Evolutionary conservation across 2,797 vertebrate genomes (phyloP).

Genomic region (Pygocentrus nattereri): DNA sequence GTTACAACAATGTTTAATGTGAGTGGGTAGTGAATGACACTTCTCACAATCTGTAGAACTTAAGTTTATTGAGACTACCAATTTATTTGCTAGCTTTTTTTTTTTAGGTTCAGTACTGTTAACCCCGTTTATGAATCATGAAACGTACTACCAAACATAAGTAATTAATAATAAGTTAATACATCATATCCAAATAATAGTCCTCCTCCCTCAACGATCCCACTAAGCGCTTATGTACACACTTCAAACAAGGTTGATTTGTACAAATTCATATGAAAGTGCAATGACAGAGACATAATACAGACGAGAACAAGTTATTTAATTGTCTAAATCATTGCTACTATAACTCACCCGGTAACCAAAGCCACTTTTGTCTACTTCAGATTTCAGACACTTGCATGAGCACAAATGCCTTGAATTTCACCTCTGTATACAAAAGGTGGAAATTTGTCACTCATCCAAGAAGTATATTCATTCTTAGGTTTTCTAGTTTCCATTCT

Average conservation of each 20-base stretch:
- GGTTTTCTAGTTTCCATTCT: slow-evolving; percentile 73
- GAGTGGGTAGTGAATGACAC: neutral
- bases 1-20: neutral
- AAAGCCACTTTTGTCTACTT: slow-evolving; percentile 76
- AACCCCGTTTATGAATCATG: neutral
- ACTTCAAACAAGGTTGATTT: slow-evolving; percentile 72
- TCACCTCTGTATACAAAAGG: slow-evolving; percentile 73
- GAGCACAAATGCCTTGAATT: slow-evolving; percentile 72
- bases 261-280: slow-evolving; percentile 66
- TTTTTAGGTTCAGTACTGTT: neutral
- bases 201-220: neutral
- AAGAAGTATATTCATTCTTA: slow-evolving; percentile 72
- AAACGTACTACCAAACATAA: neutral
- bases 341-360: slow-evolving; percentile 77
- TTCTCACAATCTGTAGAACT: neutral
- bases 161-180: neutral
- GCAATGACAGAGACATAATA: slow-evolving; percentile 65
- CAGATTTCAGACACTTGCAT: slow-evolving; percentile 72
- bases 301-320: slow-evolving; percentile 66
- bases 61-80: no score
- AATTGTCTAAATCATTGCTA: slow-evolving; percentile 72
- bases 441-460: slow-evolving; percentile 67
- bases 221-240: slow-evolving; percentile 47
- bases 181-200: neutral
- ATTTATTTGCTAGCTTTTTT: neutral